Conservation (phyloP, 1,140 invertebrate species). For the Trachymyrmex cornetzi region DNA sequence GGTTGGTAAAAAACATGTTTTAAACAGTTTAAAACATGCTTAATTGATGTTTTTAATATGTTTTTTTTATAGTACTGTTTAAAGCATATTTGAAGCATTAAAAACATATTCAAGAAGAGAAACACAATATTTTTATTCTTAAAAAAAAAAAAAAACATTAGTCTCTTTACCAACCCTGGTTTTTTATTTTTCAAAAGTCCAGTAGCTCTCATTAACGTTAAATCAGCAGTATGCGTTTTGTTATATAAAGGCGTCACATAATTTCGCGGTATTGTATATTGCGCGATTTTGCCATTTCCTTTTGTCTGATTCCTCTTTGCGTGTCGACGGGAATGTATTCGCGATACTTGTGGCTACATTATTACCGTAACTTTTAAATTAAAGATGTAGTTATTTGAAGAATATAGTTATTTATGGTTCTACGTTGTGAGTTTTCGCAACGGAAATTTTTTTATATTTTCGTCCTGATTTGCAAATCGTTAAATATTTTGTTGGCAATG, state of each 20-base stretch:
- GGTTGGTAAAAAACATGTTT: no score
- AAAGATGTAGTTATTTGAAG: neutral
- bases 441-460: neutral
- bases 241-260: conserved; percentile 44
- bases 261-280: neutral
- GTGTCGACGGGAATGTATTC: neutral
- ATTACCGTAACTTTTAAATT: conserved; percentile 41
- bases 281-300: neutral
- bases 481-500: no score
- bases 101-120: no score
- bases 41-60: no score
- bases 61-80: no score
- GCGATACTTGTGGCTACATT: neutral
- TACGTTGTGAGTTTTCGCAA: neutral
- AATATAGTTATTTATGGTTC: neutral
- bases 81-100: no score
- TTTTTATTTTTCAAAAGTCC: conserved; percentile 62
- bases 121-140: no score
- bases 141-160: no score
- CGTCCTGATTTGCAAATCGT: no score
- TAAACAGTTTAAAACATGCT: no score
- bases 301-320: neutral
- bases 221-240: conserved; percentile 65
- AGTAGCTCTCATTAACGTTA: conserved; percentile 57
- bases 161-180: no score